phyloP scores from a whole-genome alignment of 2,888 invertebrate genomes.

The Tenthredo notha region DNA sequence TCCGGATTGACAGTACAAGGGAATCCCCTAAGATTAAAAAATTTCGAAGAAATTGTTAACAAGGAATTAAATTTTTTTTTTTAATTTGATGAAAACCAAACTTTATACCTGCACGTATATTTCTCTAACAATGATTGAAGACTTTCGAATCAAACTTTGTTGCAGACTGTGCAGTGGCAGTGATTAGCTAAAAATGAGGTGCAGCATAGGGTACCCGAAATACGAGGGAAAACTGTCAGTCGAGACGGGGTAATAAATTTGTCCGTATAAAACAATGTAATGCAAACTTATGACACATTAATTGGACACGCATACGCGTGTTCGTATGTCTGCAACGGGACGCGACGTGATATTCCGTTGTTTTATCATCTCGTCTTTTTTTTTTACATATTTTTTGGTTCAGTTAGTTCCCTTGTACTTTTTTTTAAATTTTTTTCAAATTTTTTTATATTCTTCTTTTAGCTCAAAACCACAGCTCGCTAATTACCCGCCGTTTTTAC shows the following conservation, averaged over 20 bases:
- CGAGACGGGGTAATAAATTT: slow-evolving; percentile 60
- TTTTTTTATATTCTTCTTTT: neutral
- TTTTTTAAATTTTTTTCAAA: neutral
- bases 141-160: too few relatives aligned
- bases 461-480: slow-evolving; percentile 52
- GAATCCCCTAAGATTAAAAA: neutral
- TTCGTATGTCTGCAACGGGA: slow-evolving; percentile 54
- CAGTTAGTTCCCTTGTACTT: neutral
- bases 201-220: neutral
- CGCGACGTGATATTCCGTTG: slow-evolving; percentile 13
- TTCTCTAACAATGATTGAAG: too few relatives aligned
- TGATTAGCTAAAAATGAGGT: neutral
- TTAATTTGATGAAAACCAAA: neutral
- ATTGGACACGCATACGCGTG: slow-evolving; percentile 69
- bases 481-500: slow-evolving; percentile 66
- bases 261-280: slow-evolving; percentile 65
- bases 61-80: neutral
- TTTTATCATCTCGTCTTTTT: neutral
- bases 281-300: slow-evolving; percentile 72
- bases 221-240: slow-evolving; percentile 31
- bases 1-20: neutral
- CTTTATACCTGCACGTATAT: neutral
- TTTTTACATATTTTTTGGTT: neutral
- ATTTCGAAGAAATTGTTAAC: neutral
- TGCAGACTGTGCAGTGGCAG: neutral